Percentiles rank a stretch among this genome's conserved stretches.
Conservation (phyloP, 1,140 invertebrate genomes). For the Octopus sinensis region DNA sequence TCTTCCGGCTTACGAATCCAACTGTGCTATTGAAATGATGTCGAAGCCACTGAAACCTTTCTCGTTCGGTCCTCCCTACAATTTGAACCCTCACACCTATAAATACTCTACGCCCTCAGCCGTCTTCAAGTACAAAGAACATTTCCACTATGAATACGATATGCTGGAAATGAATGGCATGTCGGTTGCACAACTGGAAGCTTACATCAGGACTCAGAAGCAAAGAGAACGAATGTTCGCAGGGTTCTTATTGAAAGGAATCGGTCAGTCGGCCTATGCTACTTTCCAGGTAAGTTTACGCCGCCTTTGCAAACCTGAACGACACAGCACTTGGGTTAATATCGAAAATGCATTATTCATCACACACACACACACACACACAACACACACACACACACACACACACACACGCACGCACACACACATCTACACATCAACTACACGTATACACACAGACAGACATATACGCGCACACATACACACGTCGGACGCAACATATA, state of each 20-base stretch:
- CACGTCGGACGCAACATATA: too few relatives aligned
- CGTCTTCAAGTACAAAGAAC: constrained; percentile 26
- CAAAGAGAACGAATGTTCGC: constrained; percentile 4
- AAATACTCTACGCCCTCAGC: constrained; percentile 26
- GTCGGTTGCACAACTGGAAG: background rate
- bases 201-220: background rate
- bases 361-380: too few relatives aligned
- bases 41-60: constrained; percentile 31
- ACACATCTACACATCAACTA: too few relatives aligned
- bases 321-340: too few relatives aligned
- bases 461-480: too few relatives aligned
- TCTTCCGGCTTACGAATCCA: constrained; percentile 21
- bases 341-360: too few relatives aligned
- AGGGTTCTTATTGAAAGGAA: constrained; percentile 12
- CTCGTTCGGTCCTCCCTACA: constrained; percentile 31
- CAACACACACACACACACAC: too few relatives aligned
- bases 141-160: constrained; percentile 22
- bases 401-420: too few relatives aligned
- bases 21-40: constrained; percentile 32
- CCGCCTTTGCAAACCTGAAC: too few relatives aligned
- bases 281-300: constrained; percentile 7
- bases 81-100: constrained; percentile 27
- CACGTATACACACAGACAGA: too few relatives aligned
- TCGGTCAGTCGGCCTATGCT: constrained; percentile 1
- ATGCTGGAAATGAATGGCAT: background rate